Base-by-base conservation (phyloP, 2,888 invertebrate species). In the Pelosia muscerda region DNA sequence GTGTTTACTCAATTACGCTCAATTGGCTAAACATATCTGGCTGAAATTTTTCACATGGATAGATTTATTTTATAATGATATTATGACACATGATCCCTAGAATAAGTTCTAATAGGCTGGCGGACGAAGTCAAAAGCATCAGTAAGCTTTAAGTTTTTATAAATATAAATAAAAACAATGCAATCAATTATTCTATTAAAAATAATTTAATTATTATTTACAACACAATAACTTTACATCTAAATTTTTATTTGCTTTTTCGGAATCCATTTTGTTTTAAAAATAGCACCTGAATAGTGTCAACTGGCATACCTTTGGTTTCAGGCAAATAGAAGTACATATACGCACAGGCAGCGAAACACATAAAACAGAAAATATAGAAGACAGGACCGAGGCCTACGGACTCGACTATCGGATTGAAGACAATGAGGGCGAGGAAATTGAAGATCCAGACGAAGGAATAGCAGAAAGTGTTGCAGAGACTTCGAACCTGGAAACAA, bases 311-410 rank as follows among this genome's bases (percentile, higher is more conserved):
- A 0, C 92, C 94, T 34, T 91, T 94, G 0, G 95, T 95, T 78
- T 95, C 95, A 0, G 95, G 94, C 0, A 95, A 77, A 25, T 78
- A 89, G 19, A 87, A 79, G 1, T 89, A 77, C 23, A 53, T 28
- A 19, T 58, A 65, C 2, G 89, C 86, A 73, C 89, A 94, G 0
- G 86, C 57, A 0, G 81, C 54, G 63, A 91, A 84, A 75, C 93
- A 91, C 2, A 91, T 80, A 0, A 73, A 68, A 0, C 92, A 88
- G 74, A 93, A 95, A 2, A 88, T 72, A 74, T 90, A 90, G 82
- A 95, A 95, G 1, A 92, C 90, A 0, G 87, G 82, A 0, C 91
- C 90, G 1, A 90, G 77, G 0, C 94, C 94, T 0, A 92, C 60
- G 10, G 78, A 53, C 2, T 87, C 84, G 0, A 87, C 88, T 5